These are phyloP conservation scores for Morphnarchus princeps DNA, from an alignment of 2,113 vertebrate genomes.

Conservation along the genomic window DNA sequence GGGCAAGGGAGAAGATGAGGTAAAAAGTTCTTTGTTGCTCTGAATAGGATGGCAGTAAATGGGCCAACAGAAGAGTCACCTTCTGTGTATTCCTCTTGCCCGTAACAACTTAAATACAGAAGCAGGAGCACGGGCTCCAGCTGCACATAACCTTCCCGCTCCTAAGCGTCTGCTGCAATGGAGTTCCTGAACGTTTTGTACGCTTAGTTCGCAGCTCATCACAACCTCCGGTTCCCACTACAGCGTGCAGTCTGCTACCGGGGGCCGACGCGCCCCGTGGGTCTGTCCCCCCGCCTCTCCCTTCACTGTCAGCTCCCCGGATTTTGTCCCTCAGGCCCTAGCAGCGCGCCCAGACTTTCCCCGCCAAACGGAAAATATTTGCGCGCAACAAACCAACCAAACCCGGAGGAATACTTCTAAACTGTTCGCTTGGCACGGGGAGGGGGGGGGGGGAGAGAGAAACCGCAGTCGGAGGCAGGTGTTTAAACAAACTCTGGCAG, in stretches of 20 bases:
- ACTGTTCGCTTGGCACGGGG: background rate
- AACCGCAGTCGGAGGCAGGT: background rate
- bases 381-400: background rate
- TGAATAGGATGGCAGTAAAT: background rate
- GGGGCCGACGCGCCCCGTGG: background rate
- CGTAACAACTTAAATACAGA: background rate
- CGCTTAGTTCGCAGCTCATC: background rate
- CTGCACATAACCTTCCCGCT: background rate
- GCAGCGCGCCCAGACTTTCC: background rate
- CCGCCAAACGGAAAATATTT: background rate
- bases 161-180: background rate
- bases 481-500: background rate
- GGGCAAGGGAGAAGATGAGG: background rate
- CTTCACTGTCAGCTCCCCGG: background rate
- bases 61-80: background rate
- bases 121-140: background rate
- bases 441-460: no score
- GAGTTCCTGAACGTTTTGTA: background rate
- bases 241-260: background rate
- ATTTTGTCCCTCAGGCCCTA: background rate
- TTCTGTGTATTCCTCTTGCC: background rate
- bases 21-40: background rate
- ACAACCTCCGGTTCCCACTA: background rate
- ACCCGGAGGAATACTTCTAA: rapidly evolving
- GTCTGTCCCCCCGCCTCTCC: background rate